A percentile compares a stretch with the other conserved stretches of the same genome.
Conservation (phyloP, 2,888 invertebrate genomes). For the Phyllotreta striolata region DNA sequence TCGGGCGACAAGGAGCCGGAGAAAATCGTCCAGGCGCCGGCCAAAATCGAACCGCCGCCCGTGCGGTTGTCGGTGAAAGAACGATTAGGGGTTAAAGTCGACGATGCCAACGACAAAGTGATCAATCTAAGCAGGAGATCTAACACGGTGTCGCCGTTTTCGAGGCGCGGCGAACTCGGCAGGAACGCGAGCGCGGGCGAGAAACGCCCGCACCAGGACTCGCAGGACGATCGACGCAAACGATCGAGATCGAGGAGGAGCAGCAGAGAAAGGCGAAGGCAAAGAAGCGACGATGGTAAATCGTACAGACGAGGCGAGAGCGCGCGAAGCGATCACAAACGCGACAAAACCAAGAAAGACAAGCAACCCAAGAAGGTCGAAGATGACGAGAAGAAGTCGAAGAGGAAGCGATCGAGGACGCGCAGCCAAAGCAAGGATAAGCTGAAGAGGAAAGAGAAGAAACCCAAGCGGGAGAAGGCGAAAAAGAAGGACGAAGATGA, state of each 20-base stretch:
- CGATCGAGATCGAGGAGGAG: slow-evolving; percentile 50
- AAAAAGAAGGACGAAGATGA: slow-evolving; percentile 52
- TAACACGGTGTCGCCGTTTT: slow-evolving; percentile 63
- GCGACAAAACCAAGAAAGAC: slow-evolving; percentile 37
- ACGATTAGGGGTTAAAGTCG: slow-evolving; percentile 79
- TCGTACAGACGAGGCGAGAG: slow-evolving; percentile 47
- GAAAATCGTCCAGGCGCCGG: slow-evolving; percentile 12
- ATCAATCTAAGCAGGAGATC: slow-evolving; percentile 63
- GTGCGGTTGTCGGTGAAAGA: slow-evolving; percentile 79
- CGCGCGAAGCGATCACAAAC: slow-evolving; percentile 36
- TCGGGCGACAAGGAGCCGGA: slow-evolving; percentile 60
- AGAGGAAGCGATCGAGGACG: slow-evolving; percentile 53
- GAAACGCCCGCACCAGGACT: slow-evolving; percentile 54
- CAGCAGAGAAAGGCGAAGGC: slow-evolving; percentile 45
- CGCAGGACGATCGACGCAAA: slow-evolving; percentile 50
- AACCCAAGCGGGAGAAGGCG: slow-evolving; percentile 61
- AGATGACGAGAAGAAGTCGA: slow-evolving; percentile 44
- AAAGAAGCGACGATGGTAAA: slow-evolving; percentile 55
- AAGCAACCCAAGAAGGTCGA: slow-evolving; percentile 42
- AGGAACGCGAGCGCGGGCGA: slow-evolving; percentile 54
- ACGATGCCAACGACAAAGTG: slow-evolving; percentile 68
- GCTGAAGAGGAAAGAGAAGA: slow-evolving; percentile 60
- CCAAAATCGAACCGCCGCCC: slow-evolving; percentile 61
- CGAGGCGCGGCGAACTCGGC: slow-evolving; percentile 57
- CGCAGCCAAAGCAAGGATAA: slow-evolving; percentile 49